phyloP scores from a whole-genome alignment of 2,888 invertebrate species.

The Tillus elongatus region DNA sequence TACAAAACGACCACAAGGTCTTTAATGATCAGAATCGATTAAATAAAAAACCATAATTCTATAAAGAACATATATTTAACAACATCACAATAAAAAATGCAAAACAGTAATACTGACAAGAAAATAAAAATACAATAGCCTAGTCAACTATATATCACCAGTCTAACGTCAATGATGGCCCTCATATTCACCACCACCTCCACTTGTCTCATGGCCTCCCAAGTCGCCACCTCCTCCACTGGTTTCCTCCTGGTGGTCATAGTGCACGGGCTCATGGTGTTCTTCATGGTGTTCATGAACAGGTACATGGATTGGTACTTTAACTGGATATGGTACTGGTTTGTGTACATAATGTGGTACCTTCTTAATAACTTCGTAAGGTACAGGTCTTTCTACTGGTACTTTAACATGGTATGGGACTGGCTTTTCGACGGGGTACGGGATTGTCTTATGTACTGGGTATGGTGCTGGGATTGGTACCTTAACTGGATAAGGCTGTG shows the following conservation, averaged over 20 bases:
- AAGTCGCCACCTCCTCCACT: slow-evolving; percentile 26
- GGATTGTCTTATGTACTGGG: slow-evolving; percentile 57
- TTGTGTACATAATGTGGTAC: slow-evolving; percentile 42
- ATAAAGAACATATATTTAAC: too few species aligned
- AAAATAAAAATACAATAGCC: slow-evolving; percentile 21
- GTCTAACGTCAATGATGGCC: slow-evolving; percentile 26
- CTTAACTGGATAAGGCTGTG: slow-evolving; percentile 66
- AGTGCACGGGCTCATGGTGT: slow-evolving; percentile 22
- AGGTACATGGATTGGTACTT: slow-evolving; percentile 57
- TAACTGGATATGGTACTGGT: slow-evolving; percentile 59
- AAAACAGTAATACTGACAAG: slow-evolving; percentile 31
- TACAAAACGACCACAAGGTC: too few species aligned
- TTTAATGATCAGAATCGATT: too few species aligned
- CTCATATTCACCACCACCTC: slow-evolving; percentile 13
- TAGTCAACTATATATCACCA: slow-evolving; percentile 15
- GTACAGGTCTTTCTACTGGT: slow-evolving; percentile 57
- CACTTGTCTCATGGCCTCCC: slow-evolving; percentile 20
- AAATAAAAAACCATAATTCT: too few species aligned
- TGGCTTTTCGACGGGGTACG: slow-evolving; percentile 58
- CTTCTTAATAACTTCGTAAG: slow-evolving; percentile 45
- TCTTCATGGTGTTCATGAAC: slow-evolving; percentile 44
- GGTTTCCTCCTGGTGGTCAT: slow-evolving; percentile 15
- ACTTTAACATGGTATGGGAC: slow-evolving; percentile 54
- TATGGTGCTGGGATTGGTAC: slow-evolving; percentile 64
- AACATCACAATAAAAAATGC: slow-evolving; percentile 26